Base-by-base conservation (phyloP, 35 echinoderm and acorn worm species). In the Patiria miniata region DNA sequence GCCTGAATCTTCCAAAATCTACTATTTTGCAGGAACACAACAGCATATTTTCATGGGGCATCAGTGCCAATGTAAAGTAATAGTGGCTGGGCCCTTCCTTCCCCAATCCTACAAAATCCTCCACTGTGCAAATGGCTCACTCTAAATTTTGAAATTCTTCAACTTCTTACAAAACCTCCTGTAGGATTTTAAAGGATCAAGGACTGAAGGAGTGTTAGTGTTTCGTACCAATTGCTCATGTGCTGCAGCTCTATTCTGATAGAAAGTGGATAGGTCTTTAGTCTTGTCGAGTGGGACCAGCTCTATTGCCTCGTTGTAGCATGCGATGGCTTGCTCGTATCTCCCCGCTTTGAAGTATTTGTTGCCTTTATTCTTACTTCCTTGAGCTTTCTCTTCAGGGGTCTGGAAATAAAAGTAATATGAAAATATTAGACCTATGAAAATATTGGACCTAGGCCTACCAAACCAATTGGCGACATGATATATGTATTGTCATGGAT, bases 281-380 rank as follows among this genome's bases (percentile, higher is more conserved):
- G 77, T 69, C 18, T 98, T 98, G 30, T 94, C 92, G 26, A 7
- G 14, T 1, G 95, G 95, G 77, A 84, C 85, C 3, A 94, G 94
- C 10, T 88, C 86, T 10, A 98, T 98, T 19, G 95, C 95, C 81
- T 98, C 92, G 6, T 89, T 89, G 77, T 94, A 94, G 52, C 56
- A 90, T 36, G 85, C 87, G 47, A 94, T 94, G 7, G 95, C 92
- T 18, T 91, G 77, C 21, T 98, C 91, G 86, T 91, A 94, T 8
- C 89, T 79, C 3, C 68, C 77, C 0, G 88, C 92, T 52, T 98
- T 98, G 83, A 98, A 98, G 59, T 91, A 98, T 76, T 98, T 98
- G 86, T 98, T 98, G 50, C 95, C 95, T 68, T 91, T 86, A 47
- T 90, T 94, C 89, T 98, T 98, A 21, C 79, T 40, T 51, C 86